phyloP scores from a whole-genome alignment of 2,113 vertebrate species.

The Eleginops maclovinus region DNA sequence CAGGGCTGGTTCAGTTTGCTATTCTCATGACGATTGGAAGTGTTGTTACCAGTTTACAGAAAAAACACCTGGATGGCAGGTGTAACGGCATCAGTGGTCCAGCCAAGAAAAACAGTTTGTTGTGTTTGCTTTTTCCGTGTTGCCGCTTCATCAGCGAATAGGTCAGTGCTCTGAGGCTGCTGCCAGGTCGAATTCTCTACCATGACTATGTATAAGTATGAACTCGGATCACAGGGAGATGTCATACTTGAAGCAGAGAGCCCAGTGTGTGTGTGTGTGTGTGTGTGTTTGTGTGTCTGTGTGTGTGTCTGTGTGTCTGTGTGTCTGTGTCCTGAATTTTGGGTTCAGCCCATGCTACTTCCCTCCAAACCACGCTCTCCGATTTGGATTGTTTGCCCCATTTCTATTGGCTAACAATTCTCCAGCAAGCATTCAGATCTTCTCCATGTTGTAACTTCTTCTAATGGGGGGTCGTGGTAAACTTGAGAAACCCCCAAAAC shows the following conservation, averaged over 20 bases:
- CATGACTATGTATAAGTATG: slow-evolving; percentile 42
- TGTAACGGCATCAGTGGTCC: slow-evolving; percentile 37
- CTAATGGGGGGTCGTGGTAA: neutral
- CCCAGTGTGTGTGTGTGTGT: too few relatives aligned
- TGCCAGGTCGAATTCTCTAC: slow-evolving; percentile 53
- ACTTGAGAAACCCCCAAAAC: slow-evolving; percentile 4
- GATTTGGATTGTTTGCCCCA: slow-evolving; percentile 32
- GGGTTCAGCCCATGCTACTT: slow-evolving; percentile 43
- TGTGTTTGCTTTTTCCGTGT: slow-evolving; percentile 41
- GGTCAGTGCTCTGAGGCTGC: slow-evolving; percentile 42
- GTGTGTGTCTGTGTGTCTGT: too few relatives aligned
- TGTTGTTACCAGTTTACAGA: slow-evolving; percentile 21
- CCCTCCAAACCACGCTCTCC: slow-evolving; percentile 44
- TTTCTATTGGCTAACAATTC: slow-evolving; percentile 30
- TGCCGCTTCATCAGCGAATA: slow-evolving; percentile 47
- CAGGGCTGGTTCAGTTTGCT: slow-evolving; percentile 14
- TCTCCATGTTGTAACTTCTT: slow-evolving; percentile 21
- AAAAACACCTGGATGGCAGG: slow-evolving; percentile 49
- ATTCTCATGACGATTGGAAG: slow-evolving; percentile 5
- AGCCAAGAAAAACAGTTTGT: slow-evolving; percentile 43
- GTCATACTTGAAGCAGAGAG: slow-evolving; percentile 14
- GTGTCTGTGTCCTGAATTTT: too few relatives aligned
- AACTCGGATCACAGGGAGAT: slow-evolving; percentile 44
- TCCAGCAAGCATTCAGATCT: slow-evolving; percentile 15
- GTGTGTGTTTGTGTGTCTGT: too few relatives aligned